Evolutionary conservation across 2,797 vertebrate genomes (phyloP).

Genomic region (Rhabdophis nuchalis): DNA sequence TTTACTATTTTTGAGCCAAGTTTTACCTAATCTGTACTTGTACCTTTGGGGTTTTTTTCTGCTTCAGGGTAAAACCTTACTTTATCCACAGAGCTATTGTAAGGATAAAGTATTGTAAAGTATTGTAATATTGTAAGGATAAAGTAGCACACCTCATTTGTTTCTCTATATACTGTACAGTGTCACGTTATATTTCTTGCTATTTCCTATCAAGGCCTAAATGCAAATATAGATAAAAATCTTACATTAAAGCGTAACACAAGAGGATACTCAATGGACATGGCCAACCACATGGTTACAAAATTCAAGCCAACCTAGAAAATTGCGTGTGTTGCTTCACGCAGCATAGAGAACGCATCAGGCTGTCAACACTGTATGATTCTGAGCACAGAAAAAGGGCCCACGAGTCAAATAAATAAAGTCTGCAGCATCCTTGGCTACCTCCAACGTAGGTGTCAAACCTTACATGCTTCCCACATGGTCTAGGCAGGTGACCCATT

Average conservation of each 20-base stretch:
- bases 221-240: neutral
- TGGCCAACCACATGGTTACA: neutral
- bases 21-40: no score
- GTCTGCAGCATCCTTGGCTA: neutral
- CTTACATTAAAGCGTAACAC: neutral
- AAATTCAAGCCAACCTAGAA: neutral
- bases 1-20: no score
- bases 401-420: neutral
- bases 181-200: neutral
- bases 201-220: neutral
- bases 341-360: neutral
- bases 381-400: neutral
- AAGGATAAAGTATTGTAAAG: no score
- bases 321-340: neutral
- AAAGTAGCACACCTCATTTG: neutral
- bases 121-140: neutral
- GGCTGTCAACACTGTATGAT: neutral
- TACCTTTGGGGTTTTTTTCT: no score
- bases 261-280: neutral
- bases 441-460: neutral
- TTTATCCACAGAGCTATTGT: neutral
- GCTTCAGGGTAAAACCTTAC: no score
- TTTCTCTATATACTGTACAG: neutral
- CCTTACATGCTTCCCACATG: neutral
- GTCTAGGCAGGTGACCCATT: conserved; percentile 11